Conservation (phyloP, 1,140 invertebrate species). For the Phthorimaea operculella region DNA sequence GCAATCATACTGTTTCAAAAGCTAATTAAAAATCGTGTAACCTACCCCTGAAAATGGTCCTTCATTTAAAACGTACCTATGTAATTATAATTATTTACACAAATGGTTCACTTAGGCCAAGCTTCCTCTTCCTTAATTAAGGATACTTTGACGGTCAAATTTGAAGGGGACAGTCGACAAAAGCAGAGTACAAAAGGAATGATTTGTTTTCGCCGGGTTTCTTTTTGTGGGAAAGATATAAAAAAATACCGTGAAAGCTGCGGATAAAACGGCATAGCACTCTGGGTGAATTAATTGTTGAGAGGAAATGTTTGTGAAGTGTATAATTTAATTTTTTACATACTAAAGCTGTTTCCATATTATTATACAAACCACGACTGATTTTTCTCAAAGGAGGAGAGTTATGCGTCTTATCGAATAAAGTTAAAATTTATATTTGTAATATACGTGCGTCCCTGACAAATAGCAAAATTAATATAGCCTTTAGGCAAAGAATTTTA, state of each 20-base stretch:
- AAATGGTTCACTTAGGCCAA: slow-evolving; percentile 7
- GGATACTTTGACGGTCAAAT: slow-evolving; percentile 13
- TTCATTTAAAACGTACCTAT: not conserved
- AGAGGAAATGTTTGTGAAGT: not conserved
- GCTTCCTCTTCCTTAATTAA: slow-evolving; percentile 19
- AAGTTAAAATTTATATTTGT: too few relatives aligned
- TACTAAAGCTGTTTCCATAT: too few relatives aligned
- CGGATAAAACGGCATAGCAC: slow-evolving; percentile 4
- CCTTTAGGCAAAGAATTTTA: too few relatives aligned
- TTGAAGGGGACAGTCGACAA: slow-evolving; percentile 12
- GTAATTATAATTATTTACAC: slow-evolving; percentile 6
- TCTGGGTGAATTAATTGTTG: slow-evolving; percentile 18
- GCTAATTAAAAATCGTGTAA: too few relatives aligned
- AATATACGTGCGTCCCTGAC: too few relatives aligned
- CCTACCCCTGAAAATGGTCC: too few relatives aligned
- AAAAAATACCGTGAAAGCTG: slow-evolving; percentile 15
- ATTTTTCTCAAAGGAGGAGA: too few relatives aligned
- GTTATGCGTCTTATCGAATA: too few relatives aligned
- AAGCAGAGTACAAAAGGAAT: slow-evolving; percentile 14
- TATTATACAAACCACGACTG: too few relatives aligned
- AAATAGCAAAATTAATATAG: too few relatives aligned
- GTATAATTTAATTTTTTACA: too few relatives aligned
- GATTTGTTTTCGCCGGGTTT: slow-evolving; percentile 21
- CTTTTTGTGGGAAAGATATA: slow-evolving; percentile 16
- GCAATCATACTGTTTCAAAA: too few relatives aligned